Evolutionary conservation across 2,113 vertebrate genomes (phyloP), one percentile per base, ranked within the genome.

Genomic region (Burhinus oedicnemus): DNA sequence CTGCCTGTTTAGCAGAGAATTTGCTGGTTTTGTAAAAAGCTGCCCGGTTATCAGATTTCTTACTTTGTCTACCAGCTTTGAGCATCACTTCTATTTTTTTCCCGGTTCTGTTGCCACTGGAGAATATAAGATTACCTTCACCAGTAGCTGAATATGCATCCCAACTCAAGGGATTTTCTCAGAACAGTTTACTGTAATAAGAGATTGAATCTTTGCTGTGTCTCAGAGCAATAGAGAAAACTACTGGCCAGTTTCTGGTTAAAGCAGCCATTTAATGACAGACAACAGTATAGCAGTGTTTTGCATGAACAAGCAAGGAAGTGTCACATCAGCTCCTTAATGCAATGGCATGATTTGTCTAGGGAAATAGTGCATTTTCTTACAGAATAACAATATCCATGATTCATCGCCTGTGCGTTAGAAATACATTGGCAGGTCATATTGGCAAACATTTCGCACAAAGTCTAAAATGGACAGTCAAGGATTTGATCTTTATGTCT

Each of bases 401-500:
- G 91, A 82, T 94, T 94, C 78, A 94, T 94, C 49, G 87, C 70
- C 29, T 38, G 23, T 85, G 44, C 78, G 85, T 85, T 52, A 69
- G 84, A 65, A 93, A 57, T 52, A 14, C 65, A 72, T 93, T 85
- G 78, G 30, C 84, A 91, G 75, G 65, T 69, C 21, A 29, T 84
- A 84, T 87, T 89, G 83, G 89, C 91, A 96, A 91, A 87, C 57
- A 23, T 71, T 82, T 78, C 84, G 84, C 83, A 86, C 76, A 36
- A 36, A 66, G 81, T 57, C 74, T 69, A 25, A 60, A 79, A 72
- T 65, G 84, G 84, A 49, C 65, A 83, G 70, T 38, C 57, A 34
- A 65, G 49, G 44, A 18, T 93, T 93, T 94, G 91, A 94, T 96
- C 61, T 89, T 75, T 82, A 45, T 64, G 71, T 74, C 78, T 87